These are phyloP conservation scores for Lycodopsis pacificus DNA, from an alignment of 2,797 vertebrate genomes.

Conservation along the genomic window DNA sequence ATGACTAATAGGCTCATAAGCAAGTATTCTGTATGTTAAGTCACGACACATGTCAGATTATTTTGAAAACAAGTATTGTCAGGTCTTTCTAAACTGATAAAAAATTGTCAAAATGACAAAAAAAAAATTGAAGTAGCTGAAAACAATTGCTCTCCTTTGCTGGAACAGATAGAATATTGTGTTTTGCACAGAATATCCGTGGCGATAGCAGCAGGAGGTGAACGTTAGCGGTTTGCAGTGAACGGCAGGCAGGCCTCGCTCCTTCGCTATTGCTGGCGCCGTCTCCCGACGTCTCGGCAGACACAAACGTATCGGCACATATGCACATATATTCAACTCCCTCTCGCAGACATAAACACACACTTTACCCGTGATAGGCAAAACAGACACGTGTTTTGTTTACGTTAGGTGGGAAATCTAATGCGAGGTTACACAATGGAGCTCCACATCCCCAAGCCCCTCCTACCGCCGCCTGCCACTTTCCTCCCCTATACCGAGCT, in stretches of 20 bases:
- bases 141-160: constrained; percentile 79
- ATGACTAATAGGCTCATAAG: constrained; percentile 4
- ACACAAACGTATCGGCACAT: constrained; percentile 1
- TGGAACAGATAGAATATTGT: constrained; percentile 86
- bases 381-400: constrained; percentile 95
- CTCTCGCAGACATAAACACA: constrained; percentile 61
- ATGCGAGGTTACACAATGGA: constrained; percentile 96
- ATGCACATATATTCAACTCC: constrained; percentile 34
- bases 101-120: neutral
- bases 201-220: constrained; percentile 87
- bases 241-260: constrained; percentile 87
- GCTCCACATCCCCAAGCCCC: constrained; percentile 82
- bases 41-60: neutral
- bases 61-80: neutral
- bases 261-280: constrained; percentile 91
- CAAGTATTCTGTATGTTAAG: neutral
- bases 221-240: constrained; percentile 86
- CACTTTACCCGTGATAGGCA: constrained; percentile 90
- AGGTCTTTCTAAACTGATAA: neutral
- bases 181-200: constrained; percentile 87
- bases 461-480: constrained; percentile 61
- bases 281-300: constrained; percentile 56
- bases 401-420: constrained; percentile 88
- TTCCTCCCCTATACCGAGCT: constrained; percentile 67
- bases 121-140: too few species aligned